These are phyloP conservation scores for Ceramica pisi DNA, from an alignment of 2,888 invertebrate genomes.

Conservation along the genomic window DNA sequence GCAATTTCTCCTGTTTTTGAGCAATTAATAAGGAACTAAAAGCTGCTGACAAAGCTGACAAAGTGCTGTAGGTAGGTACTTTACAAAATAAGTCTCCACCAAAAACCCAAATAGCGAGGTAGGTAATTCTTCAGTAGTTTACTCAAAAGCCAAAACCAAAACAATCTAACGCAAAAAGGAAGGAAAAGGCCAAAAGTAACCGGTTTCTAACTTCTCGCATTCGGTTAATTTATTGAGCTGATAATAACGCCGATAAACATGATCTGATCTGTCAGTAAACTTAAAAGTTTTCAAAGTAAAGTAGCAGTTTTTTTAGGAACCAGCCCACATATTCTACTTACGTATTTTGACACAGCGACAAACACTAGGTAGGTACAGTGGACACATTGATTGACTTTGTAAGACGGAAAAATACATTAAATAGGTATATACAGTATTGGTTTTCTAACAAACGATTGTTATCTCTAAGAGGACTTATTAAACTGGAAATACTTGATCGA, in stretches of 20 bases:
- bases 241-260: slow-evolving; percentile 7
- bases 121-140: slow-evolving; percentile 1
- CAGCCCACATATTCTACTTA: slow-evolving; percentile 3
- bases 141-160: slow-evolving; percentile 4
- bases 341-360: slow-evolving; percentile 13
- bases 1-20: background rate
- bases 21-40: background rate
- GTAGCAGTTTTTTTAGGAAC: slow-evolving; percentile 20
- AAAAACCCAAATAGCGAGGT: background rate
- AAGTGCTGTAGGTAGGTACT: background rate
- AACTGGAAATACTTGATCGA: background rate
- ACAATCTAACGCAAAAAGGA: background rate
- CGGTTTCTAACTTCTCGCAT: slow-evolving; percentile 15
- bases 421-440: background rate
- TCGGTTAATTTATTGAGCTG: slow-evolving; percentile 11
- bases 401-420: background rate
- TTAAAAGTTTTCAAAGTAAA: slow-evolving; percentile 26
- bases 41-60: background rate
- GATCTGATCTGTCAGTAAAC: slow-evolving; percentile 19
- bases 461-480: background rate
- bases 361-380: background rate
- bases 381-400: background rate
- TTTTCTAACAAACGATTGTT: background rate
- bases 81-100: background rate
- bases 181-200: background rate